Conservation (phyloP, 2,113 vertebrate species). For the Solea solea region DNA sequence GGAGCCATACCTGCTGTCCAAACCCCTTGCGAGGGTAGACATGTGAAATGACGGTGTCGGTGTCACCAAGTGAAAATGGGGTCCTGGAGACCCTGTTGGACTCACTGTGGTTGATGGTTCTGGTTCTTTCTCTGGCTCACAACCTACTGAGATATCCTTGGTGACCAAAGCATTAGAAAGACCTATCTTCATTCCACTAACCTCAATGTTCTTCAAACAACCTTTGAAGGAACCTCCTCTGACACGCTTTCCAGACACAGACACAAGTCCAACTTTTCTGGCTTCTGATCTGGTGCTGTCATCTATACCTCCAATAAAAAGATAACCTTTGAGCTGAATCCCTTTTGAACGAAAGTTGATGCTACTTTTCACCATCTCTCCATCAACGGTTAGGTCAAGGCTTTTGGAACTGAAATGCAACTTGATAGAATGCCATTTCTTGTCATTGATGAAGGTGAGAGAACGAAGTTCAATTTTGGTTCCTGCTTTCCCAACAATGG, state of each 20-base stretch:
- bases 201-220: conserved; percentile 86
- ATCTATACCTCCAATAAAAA: conserved; percentile 88
- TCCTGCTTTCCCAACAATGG: conserved; percentile 77
- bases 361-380: conserved; percentile 79
- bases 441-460: conserved; percentile 80
- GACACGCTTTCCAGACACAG: conserved; percentile 83
- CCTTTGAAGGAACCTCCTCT: conserved; percentile 90
- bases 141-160: conserved; percentile 90
- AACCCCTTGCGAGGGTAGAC: conserved; percentile 65
- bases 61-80: conserved; percentile 52
- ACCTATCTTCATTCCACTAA: conserved; percentile 81
- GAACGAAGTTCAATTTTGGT: conserved; percentile 82
- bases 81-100: conserved; percentile 32
- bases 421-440: conserved; percentile 85
- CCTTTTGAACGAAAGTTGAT: conserved; percentile 72
- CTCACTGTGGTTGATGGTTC: conserved; percentile 53
- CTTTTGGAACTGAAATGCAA: conserved; percentile 80
- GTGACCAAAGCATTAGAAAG: conserved; percentile 85
- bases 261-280: conserved; percentile 79
- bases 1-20: conserved; percentile 69
- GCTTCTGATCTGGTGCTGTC: conserved; percentile 79
- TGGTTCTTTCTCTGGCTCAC: conserved; percentile 78
- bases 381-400: conserved; percentile 85
- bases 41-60: conserved; percentile 59
- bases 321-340: conserved; percentile 79